phyloP scores from a whole-genome alignment of 2,888 invertebrate species.

The Sinelater perroti region DNA sequence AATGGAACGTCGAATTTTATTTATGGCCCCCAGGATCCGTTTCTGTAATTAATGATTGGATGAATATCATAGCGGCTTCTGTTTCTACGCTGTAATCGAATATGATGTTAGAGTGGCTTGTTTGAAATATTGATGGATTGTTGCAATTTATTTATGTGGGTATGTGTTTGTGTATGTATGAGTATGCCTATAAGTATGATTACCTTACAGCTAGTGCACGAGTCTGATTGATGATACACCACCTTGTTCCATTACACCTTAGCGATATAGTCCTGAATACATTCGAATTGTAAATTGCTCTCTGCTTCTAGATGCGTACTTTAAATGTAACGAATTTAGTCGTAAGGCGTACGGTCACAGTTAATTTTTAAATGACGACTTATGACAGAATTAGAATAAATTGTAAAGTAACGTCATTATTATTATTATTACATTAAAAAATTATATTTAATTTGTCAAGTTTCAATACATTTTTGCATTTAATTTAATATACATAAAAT shows the following conservation, averaged over 20 bases:
- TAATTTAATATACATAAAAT: too few species aligned
- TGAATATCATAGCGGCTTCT: constrained; percentile 58
- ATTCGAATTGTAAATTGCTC: constrained; percentile 42
- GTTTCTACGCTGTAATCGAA: constrained; percentile 50
- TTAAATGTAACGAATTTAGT: constrained; percentile 4
- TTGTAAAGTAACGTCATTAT: too few species aligned
- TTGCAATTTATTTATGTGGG: constrained; percentile 43
- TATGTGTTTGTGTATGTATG: constrained; percentile 44
- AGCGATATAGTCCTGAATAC: constrained; percentile 42
- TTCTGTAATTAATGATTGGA: constrained; percentile 63
- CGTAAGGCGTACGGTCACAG: too few species aligned
- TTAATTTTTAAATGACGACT: too few species aligned
- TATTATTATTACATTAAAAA: too few species aligned
- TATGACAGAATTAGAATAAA: too few species aligned
- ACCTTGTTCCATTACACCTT: constrained; percentile 45
- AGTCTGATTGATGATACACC: constrained; percentile 43
- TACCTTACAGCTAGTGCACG: constrained; percentile 44
- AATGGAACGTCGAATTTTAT: constrained; percentile 64
- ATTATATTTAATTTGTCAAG: too few species aligned
- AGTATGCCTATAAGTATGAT: constrained; percentile 43
- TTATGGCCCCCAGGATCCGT: constrained; percentile 62
- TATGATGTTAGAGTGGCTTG: constrained; percentile 46
- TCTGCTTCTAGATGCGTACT: constrained; percentile 17
- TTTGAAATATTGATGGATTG: constrained; percentile 48
- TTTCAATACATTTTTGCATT: too few species aligned